Evolutionary conservation across 2,888 invertebrate genomes (phyloP), one percentile per base, ranked within the genome.

Genomic region (Andrena praecox): DNA sequence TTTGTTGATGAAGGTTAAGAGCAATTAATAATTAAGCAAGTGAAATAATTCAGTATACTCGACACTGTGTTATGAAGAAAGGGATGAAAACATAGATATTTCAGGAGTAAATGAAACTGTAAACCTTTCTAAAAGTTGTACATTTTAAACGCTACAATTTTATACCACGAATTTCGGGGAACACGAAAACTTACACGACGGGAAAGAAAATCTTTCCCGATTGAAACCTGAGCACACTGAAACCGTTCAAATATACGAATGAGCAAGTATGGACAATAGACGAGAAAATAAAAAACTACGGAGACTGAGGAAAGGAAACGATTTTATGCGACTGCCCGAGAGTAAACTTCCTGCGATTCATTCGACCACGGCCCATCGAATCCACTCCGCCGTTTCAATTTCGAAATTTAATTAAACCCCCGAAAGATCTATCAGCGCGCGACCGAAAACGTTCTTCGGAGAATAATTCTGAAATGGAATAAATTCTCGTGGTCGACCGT

Each of bases 371-470:
- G 54, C 12, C 35, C 33, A 12, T 29, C 33, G n/a, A 8, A 60
- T 29, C n/a, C 60, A 12, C 16, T 12, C 5, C 31, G 6, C 2
- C n/a, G 60, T 75, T 75, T 31, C 69, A 75, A 29, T 69, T 69
- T 75, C 69, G 35, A 68, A 60, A 60, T 75, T 75, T 75, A 60
- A 60, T 75, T 35, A 68, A 75, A 75, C 16, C 74, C 0, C 12
- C 2, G 33, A 60, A 75, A 68, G 50, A 50, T 74, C 24, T 59
- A 67, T 67, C 74, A 66, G 35, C 35, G 0, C 56, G 52, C 52
- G n/a, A 56, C 59, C 33, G 16, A n/a, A 29, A 74, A 24, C 59
- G 42, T 33, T 62, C n/a, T 50, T 52, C 62, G 24, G 20, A 59
- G 68, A 33, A 60, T 68, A 68, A 74, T 74, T 74, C 16, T 20